Percentiles rank a stretch among this genome's conserved stretches.
Evolutionary conservation across 2,888 invertebrate species (phyloP).

Genomic region (Eustalomyia histrio): DNA sequence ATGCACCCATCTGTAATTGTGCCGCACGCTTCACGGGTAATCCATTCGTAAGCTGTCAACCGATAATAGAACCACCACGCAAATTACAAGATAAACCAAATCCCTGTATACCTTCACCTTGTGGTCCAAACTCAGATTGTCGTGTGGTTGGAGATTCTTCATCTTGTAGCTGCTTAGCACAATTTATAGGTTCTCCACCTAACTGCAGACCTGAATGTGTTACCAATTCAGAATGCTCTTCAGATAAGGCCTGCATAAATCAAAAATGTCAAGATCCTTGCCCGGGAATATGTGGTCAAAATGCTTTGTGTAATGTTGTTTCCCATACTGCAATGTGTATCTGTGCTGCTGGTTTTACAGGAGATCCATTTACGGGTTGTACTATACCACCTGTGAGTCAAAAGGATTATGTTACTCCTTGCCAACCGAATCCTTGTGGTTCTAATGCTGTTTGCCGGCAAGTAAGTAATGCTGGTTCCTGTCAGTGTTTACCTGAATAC

Average conservation of each 20-base stretch:
- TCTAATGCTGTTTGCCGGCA: constrained; percentile 85
- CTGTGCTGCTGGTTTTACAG: constrained; percentile 83
- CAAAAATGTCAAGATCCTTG: constrained; percentile 88
- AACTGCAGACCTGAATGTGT: constrained; percentile 86
- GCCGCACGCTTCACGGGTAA: constrained; percentile 85
- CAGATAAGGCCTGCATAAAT: constrained; percentile 85
- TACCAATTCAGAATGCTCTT: constrained; percentile 85
- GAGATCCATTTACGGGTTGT: constrained; percentile 84
- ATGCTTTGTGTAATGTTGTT: constrained; percentile 81
- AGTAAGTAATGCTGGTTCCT: constrained; percentile 84
- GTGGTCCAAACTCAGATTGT: constrained; percentile 82
- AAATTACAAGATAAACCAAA: constrained; percentile 69
- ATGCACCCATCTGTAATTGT: constrained; percentile 89
- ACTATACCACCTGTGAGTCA: constrained; percentile 71
- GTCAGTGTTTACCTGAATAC: constrained; percentile 85
- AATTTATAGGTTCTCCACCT: constrained; percentile 85
- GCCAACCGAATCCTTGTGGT: constrained; percentile 84
- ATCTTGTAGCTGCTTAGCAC: constrained; percentile 83
- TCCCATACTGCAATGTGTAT: constrained; percentile 82
- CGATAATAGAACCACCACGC: constrained; percentile 78
- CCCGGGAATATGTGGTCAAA: constrained; percentile 83
- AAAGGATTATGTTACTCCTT: constrained; percentile 80
- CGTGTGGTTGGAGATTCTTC: constrained; percentile 79
- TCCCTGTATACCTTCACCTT: constrained; percentile 81
- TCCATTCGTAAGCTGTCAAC: constrained; percentile 86